These are phyloP conservation scores for Trissonchulus latispiculum DNA, from an alignment of 2,888 invertebrate genomes.

Conservation along the genomic window DNA sequence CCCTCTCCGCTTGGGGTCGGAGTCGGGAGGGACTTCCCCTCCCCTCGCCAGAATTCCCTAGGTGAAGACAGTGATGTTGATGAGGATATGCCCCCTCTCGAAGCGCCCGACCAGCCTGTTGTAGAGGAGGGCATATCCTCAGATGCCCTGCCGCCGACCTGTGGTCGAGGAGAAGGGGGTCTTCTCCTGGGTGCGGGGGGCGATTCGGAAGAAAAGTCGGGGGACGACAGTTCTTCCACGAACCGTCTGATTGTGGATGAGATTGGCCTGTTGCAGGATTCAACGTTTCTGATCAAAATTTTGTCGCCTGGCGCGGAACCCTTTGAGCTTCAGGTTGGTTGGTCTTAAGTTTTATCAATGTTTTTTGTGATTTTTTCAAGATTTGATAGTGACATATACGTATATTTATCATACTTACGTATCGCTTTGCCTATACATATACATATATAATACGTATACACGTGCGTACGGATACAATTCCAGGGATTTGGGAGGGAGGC, in stretches of 20 bases:
- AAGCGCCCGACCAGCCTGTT: neutral
- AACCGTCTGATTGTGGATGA: neutral
- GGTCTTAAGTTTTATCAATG: too few species aligned
- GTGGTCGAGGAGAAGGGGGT: too few species aligned
- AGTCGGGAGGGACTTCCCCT: neutral
- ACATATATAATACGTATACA: too few species aligned
- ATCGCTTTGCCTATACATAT: too few species aligned
- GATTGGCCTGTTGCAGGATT: conserved; percentile 51
- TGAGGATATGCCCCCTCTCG: neutral
- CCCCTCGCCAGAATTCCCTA: neutral
- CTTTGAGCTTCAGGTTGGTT: conserved; percentile 73
- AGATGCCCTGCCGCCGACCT: too few species aligned
- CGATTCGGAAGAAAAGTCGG: neutral
- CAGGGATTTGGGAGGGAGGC: too few species aligned
- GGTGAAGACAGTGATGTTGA: neutral
- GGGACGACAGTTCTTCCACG: neutral
- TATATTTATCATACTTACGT: too few species aligned
- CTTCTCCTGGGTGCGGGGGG: neutral
- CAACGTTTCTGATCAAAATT: conserved; percentile 86
- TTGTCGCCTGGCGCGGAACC: conserved; percentile 79
- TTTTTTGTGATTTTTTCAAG: too few species aligned
- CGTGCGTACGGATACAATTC: too few species aligned
- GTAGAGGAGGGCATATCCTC: neutral
- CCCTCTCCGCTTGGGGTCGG: neutral
- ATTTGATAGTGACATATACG: too few species aligned